Conservation (phyloP, 2,113 vertebrate species). For the Eretmochelys imbricata region DNA sequence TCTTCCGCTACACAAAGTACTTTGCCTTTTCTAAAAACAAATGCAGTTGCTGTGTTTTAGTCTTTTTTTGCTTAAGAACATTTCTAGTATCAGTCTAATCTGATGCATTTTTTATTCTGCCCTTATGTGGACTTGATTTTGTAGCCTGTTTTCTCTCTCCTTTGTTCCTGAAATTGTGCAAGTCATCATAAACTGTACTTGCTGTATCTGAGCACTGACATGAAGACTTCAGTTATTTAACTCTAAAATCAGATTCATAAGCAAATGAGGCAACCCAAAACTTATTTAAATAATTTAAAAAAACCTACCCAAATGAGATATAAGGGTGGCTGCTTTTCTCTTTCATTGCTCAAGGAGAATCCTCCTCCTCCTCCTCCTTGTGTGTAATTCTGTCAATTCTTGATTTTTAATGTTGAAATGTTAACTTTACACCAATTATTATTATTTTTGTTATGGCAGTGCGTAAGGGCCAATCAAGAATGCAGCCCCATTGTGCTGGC, state of each 20-base stretch:
- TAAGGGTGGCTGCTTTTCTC: slow-evolving; percentile 63
- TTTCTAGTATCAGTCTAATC: not conserved
- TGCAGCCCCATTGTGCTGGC: not conserved
- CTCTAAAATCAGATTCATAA: slow-evolving; percentile 53
- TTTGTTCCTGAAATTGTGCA: slow-evolving; percentile 68
- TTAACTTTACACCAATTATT: slow-evolving; percentile 25
- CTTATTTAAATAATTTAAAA: slow-evolving; percentile 69
- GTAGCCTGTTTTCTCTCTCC: slow-evolving; percentile 49
- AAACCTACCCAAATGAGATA: slow-evolving; percentile 67
- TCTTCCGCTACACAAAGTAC: not conserved
- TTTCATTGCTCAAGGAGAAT: slow-evolving; percentile 52
- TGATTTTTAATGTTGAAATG: slow-evolving; percentile 64
- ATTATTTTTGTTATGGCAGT: not conserved
- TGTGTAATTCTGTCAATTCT: slow-evolving; percentile 64
- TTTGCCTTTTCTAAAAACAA: not conserved
- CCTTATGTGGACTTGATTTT: not conserved
- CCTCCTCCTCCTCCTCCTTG: slow-evolving; percentile 36
- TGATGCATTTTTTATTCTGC: not conserved
- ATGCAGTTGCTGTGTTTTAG: rapidly evolving
- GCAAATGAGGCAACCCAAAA: slow-evolving; percentile 73
- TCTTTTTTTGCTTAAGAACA: not conserved
- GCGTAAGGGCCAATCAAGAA: not conserved
- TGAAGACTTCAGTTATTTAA: slow-evolving; percentile 59
- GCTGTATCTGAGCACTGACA: slow-evolving; percentile 59
- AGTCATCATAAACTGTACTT: slow-evolving; percentile 61